A percentile compares a stretch with the other conserved stretches of the same genome.
Conservation (phyloP, 2,797 vertebrate species). For the Prionace glauca region DNA sequence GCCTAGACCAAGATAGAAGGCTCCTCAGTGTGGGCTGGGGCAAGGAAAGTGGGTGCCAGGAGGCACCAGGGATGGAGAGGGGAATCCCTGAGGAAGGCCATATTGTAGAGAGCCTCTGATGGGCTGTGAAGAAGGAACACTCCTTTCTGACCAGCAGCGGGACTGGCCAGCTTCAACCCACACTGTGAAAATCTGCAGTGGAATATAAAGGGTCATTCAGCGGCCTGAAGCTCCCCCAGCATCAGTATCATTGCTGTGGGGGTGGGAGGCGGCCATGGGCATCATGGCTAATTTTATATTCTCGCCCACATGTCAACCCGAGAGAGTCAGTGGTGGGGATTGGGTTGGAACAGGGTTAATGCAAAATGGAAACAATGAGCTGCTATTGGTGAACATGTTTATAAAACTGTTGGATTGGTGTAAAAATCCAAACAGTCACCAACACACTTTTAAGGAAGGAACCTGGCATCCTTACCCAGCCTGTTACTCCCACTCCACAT, state of each 20-base stretch:
- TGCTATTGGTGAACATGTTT: too few relatives aligned
- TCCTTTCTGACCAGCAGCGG: not conserved
- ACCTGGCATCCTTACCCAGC: not conserved
- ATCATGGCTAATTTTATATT: not conserved
- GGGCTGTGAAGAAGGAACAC: not conserved
- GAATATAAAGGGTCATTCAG: too few relatives aligned
- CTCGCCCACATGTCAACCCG: not conserved
- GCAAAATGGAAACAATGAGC: too few relatives aligned
- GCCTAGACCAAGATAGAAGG: not conserved
- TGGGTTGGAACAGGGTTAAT: too few relatives aligned
- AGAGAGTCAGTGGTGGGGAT: too few relatives aligned
- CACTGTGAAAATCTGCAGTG: not conserved
- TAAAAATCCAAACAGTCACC: not conserved
- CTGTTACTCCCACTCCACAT: not conserved
- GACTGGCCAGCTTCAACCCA: not conserved
- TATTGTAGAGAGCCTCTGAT: too few relatives aligned
- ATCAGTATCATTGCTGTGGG: too few relatives aligned
- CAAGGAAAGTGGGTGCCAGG: not conserved
- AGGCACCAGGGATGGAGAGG: not conserved
- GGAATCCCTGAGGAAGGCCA: not conserved
- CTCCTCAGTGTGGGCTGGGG: too few relatives aligned
- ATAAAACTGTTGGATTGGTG: not conserved
- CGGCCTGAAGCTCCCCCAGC: too few relatives aligned
- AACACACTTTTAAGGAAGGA: not conserved
- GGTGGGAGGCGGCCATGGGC: too few relatives aligned